Base-by-base conservation (phyloP, 2,888 invertebrate genomes). In the Cryptosula pallasiana region DNA sequence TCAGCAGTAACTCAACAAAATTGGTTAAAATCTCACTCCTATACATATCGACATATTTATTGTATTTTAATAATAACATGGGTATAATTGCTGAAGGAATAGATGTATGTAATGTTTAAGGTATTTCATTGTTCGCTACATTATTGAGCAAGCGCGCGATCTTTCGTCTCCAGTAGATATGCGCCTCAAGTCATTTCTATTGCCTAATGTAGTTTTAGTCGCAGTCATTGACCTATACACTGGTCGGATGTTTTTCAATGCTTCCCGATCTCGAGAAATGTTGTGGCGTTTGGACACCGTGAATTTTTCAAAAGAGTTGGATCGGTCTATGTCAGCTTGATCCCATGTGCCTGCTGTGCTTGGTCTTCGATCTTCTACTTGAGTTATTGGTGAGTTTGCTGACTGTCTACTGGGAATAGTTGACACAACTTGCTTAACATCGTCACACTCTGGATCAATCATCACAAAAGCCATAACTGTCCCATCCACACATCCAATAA, bases 401-500 rank as follows among this genome's bases (percentile, higher is more conserved):
- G 20, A 9, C 32, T 63, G 63, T 32, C 63, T 27, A 32, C 63
- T 63, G 5, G 63, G 2, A 29, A 63, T 25, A 13, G 63, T 32
- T 9, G 32, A 32, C 3, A 63, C 27, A 9, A 32, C 9, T 32
- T 13, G 63, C 13, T 63, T 2, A 5, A 63, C 32, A 9, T 63
- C 34, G 63, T 63, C 63, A 9, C 2, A 13, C 3, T 63, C 63
- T 5, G 63, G 63, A 71, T 84, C 82, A 25, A 82, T 76, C 25
- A 84, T 72, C 5, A 81, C 79, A 74, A 81, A 81, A 16, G 80
- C 79, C 1, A 81, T 75, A 9, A 84, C 72, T 0, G 80, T 77
- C 0, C 84, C 84, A 73, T 83, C 82, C 2, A 73, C 72, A 72
- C 83, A 83, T 20, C 83, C 84, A 1, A 81, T 77, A 20, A 84